Conservation (phyloP, 2,888 invertebrate species). For the Ophion costatus region DNA sequence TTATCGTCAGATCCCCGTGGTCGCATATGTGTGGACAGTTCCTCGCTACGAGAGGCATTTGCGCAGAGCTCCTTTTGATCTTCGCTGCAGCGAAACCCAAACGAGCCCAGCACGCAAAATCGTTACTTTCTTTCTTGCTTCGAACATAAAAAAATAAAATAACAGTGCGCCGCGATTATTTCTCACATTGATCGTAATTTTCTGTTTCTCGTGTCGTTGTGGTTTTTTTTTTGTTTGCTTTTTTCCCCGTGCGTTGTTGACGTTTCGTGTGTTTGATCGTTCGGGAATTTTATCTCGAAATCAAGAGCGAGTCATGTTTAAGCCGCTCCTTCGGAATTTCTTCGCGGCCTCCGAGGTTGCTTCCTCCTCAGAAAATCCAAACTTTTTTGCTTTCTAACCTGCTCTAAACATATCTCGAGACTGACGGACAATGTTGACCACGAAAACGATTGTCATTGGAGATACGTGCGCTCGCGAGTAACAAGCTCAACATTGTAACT, state of each 20-base stretch:
- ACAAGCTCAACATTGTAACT: neutral
- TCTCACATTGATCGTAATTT: too few relatives aligned
- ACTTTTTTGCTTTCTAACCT: conserved; percentile 68
- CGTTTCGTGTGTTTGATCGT: conserved; percentile 14
- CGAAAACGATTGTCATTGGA: conserved; percentile 79
- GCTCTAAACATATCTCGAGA: conserved; percentile 56
- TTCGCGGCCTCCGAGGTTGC: neutral
- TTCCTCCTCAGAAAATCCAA: conserved; percentile 20
- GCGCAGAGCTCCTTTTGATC: conserved; percentile 27
- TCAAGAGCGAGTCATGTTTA: conserved; percentile 57
- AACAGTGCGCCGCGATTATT: too few relatives aligned
- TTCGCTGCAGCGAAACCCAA: neutral
- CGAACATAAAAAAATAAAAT: too few relatives aligned
- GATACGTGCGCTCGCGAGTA: conserved; percentile 54
- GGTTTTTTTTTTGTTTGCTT: neutral
- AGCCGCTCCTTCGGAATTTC: neutral
- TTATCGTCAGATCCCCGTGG: conserved; percentile 77
- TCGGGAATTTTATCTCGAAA: conserved; percentile 14
- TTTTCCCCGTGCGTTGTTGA: neutral
- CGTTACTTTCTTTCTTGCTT: neutral
- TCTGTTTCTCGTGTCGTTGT: neutral
- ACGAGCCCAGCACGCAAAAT: conserved; percentile 14
- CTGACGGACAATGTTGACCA: conserved; percentile 72
- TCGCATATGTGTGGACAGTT: conserved; percentile 80
- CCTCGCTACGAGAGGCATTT: conserved; percentile 79